Evolutionary conservation across 2,888 invertebrate genomes (phyloP), one percentile per base, ranked within the genome.

Genomic region (Oxytorus armatus): DNA sequence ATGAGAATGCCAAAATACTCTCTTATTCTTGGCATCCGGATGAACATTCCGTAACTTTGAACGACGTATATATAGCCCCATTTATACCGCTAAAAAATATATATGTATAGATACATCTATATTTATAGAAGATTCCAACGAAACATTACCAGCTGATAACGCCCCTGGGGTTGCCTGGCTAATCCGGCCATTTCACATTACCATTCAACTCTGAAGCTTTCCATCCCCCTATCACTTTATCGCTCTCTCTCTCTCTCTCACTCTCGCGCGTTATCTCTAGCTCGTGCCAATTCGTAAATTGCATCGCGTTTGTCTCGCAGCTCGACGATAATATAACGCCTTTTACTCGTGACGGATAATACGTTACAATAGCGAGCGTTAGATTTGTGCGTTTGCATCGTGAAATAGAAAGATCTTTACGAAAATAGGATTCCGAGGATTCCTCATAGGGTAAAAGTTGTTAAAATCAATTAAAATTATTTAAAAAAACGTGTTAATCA

Each of bases 201-300:
- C 70, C 21, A 57, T 59, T 57, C 70, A 21, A 23, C 47, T 11
- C 33, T 44, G 16, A n/a, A 5, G 10, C 33, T 57, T 47, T 36
- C 47, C n/a, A 8, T 14, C 5, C 11, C 16, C 3, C 10, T 2
- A 53, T 25, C 14, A 2, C 47, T 47, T 7, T 59, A 57, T n/a
- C 18, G 68, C 21, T 42, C 49, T 63, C 53, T 53, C 53, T 16
- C 14, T 10, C 11, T 8, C n/a, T n/a, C n/a, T n/a, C n/a, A n/a
- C n/a, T n/a, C n/a, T n/a, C n/a, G n/a, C n/a, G n/a, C n/a, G n/a
- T n/a, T n/a, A n/a, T n/a, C n/a, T n/a, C 23, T 3, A 29, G 21
- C 53, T 33, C 42, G 70, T 79, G 79, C 79, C 79, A 79, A 79
- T 79, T 79, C 75, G 75, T 59, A 75, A 79, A 79, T 75, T 70